These are phyloP conservation scores for Yponomeuta evonymella DNA, from an alignment of 2,888 invertebrate species.

Conservation along the genomic window DNA sequence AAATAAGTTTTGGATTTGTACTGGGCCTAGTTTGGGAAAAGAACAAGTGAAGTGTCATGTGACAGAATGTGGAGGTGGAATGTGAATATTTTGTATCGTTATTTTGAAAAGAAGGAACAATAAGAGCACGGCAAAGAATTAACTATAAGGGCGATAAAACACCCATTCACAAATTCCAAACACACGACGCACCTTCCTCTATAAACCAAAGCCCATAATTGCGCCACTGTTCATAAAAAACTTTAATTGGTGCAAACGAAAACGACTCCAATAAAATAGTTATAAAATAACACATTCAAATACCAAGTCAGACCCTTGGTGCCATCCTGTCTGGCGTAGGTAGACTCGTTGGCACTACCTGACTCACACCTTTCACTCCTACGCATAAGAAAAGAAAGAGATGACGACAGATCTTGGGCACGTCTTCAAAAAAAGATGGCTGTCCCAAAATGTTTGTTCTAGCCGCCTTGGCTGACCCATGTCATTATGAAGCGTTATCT, in stretches of 20 bases:
- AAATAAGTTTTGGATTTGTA: too few relatives aligned
- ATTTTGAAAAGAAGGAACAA: too few relatives aligned
- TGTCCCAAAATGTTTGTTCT: constrained; percentile 65
- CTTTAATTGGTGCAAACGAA: constrained; percentile 14
- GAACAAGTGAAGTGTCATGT: too few relatives aligned
- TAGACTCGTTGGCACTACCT: constrained; percentile 71
- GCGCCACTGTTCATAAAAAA: constrained; percentile 7
- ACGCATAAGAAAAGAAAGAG: constrained; percentile 32
- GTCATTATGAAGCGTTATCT: constrained; percentile 73
- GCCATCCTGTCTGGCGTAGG: constrained; percentile 60
- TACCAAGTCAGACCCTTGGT: constrained; percentile 38
- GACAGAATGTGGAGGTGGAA: too few relatives aligned
- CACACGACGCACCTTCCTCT: background rate
- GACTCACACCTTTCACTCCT: constrained; percentile 37
- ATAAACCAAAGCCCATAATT: background rate
- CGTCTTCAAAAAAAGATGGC: constrained; percentile 44
- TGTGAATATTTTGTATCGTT: too few relatives aligned
- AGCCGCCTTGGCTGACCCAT: constrained; percentile 69
- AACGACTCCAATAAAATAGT: constrained; percentile 14
- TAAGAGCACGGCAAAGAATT: too few relatives aligned
- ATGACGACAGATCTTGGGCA: constrained; percentile 20
- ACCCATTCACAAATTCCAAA: constrained; percentile 1
- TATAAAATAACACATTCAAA: constrained; percentile 10
- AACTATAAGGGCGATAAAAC: too few relatives aligned
- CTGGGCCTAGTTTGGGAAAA: too few relatives aligned